These are phyloP conservation scores for Scolopax mira DNA, from an alignment of 2,113 vertebrate species.

Conservation along the genomic window DNA sequence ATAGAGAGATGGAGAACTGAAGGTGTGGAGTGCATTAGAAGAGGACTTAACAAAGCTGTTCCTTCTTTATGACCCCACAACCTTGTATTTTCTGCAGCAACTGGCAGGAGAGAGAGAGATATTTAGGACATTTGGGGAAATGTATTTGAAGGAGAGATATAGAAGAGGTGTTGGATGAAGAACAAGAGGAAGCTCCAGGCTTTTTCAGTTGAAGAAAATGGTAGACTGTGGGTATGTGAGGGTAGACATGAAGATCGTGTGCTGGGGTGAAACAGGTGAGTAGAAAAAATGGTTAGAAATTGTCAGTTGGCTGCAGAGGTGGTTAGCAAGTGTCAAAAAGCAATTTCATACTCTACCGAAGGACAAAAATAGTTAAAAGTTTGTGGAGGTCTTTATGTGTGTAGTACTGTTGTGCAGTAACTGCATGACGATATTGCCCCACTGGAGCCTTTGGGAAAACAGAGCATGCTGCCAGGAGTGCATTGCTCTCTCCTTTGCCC, in stretches of 20 bases:
- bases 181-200: not conserved
- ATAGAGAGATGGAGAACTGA: not conserved
- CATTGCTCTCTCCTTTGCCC: not conserved
- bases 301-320: not conserved
- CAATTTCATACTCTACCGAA: not conserved
- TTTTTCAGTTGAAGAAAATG: not conserved
- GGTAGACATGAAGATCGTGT: rapidly evolving
- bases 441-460: not conserved
- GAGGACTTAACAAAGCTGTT: not conserved
- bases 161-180: not conserved
- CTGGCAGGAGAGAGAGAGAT: not conserved
- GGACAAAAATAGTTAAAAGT: not conserved
- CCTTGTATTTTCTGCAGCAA: not conserved
- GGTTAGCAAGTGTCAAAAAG: not conserved
- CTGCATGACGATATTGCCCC: not conserved
- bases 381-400: not conserved
- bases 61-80: not conserved
- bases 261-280: not conserved
- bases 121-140: not conserved
- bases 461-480: not conserved
- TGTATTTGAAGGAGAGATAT: not conserved
- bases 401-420: not conserved
- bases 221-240: not conserved
- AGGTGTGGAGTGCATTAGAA: not conserved
- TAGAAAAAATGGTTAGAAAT: not conserved